Percentiles rank a stretch among this genome's conserved stretches.
Conservation (phyloP, 2,113 vertebrate species). For the human (Homo sapiens) region GRCh38 chr20:13245001-13245500, state of each 20-base stretch:
- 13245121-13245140: not conserved
- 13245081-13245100: not conserved
- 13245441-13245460: not conserved
- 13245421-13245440: not conserved
- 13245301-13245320: not conserved
- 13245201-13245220: not conserved
- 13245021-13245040: slow-evolving; percentile 71
- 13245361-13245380: not conserved
- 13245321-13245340: not conserved
- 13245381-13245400: not conserved
- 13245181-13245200: not conserved
- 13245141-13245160: not conserved
- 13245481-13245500: not conserved
- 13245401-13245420: not conserved
- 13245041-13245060: not conserved
- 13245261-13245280: not conserved
- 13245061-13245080: not conserved
- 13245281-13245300: not conserved
- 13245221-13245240: not conserved
- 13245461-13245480: not conserved
- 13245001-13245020: slow-evolving; percentile 57
- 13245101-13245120: not conserved
- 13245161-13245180: not conserved
- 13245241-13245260: not conserved
- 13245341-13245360: not conserved